Conservation (phyloP, 2,113 vertebrate species). For the Loxodonta africana region DNA sequence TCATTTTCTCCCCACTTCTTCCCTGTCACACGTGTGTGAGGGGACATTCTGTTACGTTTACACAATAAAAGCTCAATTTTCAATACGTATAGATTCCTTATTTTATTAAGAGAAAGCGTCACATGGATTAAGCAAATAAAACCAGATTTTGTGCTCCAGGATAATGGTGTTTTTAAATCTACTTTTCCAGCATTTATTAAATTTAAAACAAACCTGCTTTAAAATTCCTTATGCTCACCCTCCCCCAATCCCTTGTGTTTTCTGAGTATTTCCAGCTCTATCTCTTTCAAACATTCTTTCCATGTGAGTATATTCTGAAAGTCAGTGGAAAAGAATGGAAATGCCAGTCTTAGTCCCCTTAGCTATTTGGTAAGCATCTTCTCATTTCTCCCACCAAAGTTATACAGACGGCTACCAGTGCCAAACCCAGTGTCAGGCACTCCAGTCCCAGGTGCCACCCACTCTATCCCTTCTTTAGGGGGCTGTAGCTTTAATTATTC, state of each 20-base stretch:
- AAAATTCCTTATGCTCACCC: constrained; percentile 56
- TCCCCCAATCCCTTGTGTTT: constrained; percentile 13
- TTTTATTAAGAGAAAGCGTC: constrained; percentile 59
- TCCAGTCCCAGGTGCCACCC: not conserved
- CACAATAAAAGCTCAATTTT: constrained; percentile 35
- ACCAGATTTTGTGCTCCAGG: constrained; percentile 68
- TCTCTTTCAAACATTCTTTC: constrained; percentile 65
- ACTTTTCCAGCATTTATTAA: constrained; percentile 60
- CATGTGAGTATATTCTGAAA: constrained; percentile 22
- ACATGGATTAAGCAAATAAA: constrained; percentile 67
- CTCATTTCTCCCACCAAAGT: not conserved
- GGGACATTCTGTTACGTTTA: constrained; percentile 36
- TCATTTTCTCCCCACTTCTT: not conserved
- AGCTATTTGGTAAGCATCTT: constrained; percentile 42
- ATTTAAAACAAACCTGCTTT: constrained; percentile 58
- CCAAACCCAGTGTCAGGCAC: not conserved
- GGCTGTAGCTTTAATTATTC: not conserved
- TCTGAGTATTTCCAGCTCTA: constrained; percentile 41
- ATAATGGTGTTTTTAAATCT: constrained; percentile 57
- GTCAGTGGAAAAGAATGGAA: not conserved
- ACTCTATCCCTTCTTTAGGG: not conserved
- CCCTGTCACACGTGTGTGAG: constrained; percentile 39
- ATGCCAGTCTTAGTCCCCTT: not conserved
- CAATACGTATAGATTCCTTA: constrained; percentile 11
- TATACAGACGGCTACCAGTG: not conserved